Conservation (phyloP, 2,888 invertebrate species). For the Stramonita haemastoma region DNA sequence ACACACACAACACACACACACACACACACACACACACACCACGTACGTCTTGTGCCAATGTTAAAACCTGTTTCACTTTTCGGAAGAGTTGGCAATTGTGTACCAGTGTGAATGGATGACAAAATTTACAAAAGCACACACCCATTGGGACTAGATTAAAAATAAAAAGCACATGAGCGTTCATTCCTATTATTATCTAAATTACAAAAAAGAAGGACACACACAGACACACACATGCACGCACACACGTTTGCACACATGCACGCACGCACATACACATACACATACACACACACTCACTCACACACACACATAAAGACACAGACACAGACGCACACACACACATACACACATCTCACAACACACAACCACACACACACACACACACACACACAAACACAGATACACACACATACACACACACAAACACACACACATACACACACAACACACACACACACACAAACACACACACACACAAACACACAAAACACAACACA, state of each 20-base stretch:
- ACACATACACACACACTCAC: not conserved
- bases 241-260: not conserved
- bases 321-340: not conserved
- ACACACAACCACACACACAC: not conserved
- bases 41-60: not conserved
- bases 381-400: not conserved
- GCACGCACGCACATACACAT: not conserved
- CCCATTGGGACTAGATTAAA: too few relatives aligned
- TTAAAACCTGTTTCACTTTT: too few relatives aligned
- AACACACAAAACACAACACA: not conserved
- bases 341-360: not conserved
- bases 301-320: not conserved
- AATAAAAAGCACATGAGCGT: too few relatives aligned
- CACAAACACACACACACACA: not conserved
- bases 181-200: too few relatives aligned
- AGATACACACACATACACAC: slow-evolving; percentile 3
- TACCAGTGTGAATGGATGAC: too few relatives aligned
- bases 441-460: not conserved
- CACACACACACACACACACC: not conserved
- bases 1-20: slow-evolving; percentile 10
- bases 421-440: not conserved
- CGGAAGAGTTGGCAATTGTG: too few relatives aligned
- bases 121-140: too few relatives aligned
- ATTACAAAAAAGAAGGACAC: too few relatives aligned
- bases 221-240: not conserved